These are phyloP conservation scores for Zelostemma sp. DNA, from an alignment of 1,140 invertebrate genomes.

Conservation along the genomic window DNA sequence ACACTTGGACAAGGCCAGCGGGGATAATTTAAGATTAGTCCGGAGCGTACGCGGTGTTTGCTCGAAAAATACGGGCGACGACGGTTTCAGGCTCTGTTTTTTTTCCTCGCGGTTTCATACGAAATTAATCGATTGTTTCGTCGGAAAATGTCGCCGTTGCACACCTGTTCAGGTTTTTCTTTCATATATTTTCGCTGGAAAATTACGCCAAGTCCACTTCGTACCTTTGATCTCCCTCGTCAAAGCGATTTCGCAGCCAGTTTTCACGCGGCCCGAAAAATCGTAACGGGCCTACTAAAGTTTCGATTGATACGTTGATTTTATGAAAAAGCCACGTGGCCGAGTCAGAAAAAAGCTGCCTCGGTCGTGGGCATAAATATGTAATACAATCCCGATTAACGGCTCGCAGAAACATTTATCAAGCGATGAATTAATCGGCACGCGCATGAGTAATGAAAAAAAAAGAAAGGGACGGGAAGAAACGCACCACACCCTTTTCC, in stretches of 20 bases:
- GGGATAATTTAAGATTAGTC: slow-evolving; percentile 41
- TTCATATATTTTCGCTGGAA: neutral
- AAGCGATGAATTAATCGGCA: slow-evolving; percentile 43
- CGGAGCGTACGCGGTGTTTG: slow-evolving; percentile 21
- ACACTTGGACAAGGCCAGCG: slow-evolving; percentile 18
- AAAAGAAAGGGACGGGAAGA: slow-evolving; percentile 38
- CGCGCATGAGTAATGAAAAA: slow-evolving; percentile 45
- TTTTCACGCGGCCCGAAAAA: neutral
- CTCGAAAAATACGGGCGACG: slow-evolving; percentile 5
- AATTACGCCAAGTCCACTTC: neutral
- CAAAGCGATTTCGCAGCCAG: neutral
- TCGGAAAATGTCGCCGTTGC: neutral
- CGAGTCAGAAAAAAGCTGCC: slow-evolving; percentile 1
- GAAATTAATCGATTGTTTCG: slow-evolving; percentile 8
- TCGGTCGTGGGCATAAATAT: no score
- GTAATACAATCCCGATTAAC: slow-evolving; percentile 27
- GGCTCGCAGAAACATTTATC: slow-evolving; percentile 40
- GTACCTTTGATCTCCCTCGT: neutral
- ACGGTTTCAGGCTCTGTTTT: slow-evolving; percentile 1
- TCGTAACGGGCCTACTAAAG: neutral
- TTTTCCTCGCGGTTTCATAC: neutral
- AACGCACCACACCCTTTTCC: slow-evolving; percentile 37
- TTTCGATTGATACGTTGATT: neutral
- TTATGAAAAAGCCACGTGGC: neutral
- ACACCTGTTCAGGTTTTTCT: neutral